phyloP scores from a whole-genome alignment of 2,113 vertebrate species.

The Leuciscus idus region DNA sequence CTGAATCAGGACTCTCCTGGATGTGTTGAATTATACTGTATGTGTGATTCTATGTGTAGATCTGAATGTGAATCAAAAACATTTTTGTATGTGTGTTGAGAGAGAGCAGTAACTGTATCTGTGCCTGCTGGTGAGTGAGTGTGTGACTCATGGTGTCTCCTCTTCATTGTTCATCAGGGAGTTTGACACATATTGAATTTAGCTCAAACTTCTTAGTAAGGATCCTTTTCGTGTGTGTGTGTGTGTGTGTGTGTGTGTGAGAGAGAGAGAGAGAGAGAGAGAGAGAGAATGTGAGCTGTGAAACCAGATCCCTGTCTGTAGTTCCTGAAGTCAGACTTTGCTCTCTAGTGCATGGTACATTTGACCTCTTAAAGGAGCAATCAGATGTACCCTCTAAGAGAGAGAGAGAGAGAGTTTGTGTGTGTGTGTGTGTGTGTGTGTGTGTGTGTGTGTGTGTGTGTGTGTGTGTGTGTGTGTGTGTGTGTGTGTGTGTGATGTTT shows the following conservation, averaged over 20 bases:
- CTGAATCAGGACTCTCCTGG: not conserved
- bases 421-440: not conserved
- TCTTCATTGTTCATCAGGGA: constrained; percentile 47
- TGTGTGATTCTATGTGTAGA: not conserved
- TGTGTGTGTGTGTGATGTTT: not conserved
- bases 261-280: not conserved
- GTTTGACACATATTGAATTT: constrained; percentile 53
- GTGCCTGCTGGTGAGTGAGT: constrained; percentile 10
- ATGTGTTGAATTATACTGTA: not conserved
- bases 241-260: constrained; percentile 32
- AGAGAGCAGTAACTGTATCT: constrained; percentile 18
- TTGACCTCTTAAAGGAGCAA: constrained; percentile 57
- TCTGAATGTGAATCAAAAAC: not conserved
- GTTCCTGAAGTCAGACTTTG: constrained; percentile 37
- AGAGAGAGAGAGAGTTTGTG: not conserved
- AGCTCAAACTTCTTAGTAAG: constrained; percentile 59
- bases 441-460: not conserved
- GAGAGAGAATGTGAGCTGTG: constrained; percentile 42
- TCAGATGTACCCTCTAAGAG: constrained; percentile 8
- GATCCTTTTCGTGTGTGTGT: constrained; percentile 61
- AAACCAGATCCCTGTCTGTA: constrained; percentile 53
- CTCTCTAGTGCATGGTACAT: constrained; percentile 43
- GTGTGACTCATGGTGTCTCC: constrained; percentile 30
- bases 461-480: not conserved
- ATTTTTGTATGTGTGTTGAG: not conserved